Base-by-base conservation (phyloP, 1,140 invertebrate genomes). In the Penaeus vannamei region DNA sequence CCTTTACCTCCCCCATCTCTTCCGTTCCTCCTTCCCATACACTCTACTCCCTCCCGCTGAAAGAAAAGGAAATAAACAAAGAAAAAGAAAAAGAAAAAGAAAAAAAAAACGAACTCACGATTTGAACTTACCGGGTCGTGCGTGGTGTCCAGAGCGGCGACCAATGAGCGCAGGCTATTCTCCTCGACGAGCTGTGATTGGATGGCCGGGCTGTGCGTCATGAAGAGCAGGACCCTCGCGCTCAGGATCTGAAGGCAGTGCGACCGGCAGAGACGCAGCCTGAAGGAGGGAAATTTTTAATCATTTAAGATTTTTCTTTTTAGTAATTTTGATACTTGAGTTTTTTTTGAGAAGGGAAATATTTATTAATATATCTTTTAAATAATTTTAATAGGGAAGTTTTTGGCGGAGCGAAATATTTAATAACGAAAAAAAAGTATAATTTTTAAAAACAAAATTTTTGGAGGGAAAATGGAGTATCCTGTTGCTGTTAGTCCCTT, bases 241-340 rank as follows among this genome's bases (percentile, higher is more conserved):
- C 95, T 95, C 32, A 95, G 92, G 62, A 96, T 94, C 92, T 96
- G 95, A 32, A 95, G 93, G 92, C 95, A 96, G 92, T 96, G 95
- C 90, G 95, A 94, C 90, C 94, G 95, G 92, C 95, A 96, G 90
- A 94, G 94, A 17, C 95, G 94, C 93, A 94, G 94, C 91, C 95
- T 94, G 89, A 92, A 92, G 22, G 91, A 22, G 66, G 72, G n/a
- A 32, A 8, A 8, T 3, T 10, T 10, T 46, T 46, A 46, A n/a
- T n/a, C n/a, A n/a, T n/a, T n/a, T 1, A 8, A 53, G 46, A 53
- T 53, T 53, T 12, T 53, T 53, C 5, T 36, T 36, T 36, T 36
- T 36, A 2, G 1, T 36, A 36, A 36, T 1, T 36, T 36, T 36
- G 5, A 36, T 2, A 36, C 36, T 36, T 36, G 5, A 5, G 5